Percentiles rank a stretch among this genome's conserved stretches.
These are phyloP conservation scores for Cassiopea andromeda DNA, from an alignment of 30 jellyfish, hydroid and myxozoan species.

Conservation along the genomic window DNA sequence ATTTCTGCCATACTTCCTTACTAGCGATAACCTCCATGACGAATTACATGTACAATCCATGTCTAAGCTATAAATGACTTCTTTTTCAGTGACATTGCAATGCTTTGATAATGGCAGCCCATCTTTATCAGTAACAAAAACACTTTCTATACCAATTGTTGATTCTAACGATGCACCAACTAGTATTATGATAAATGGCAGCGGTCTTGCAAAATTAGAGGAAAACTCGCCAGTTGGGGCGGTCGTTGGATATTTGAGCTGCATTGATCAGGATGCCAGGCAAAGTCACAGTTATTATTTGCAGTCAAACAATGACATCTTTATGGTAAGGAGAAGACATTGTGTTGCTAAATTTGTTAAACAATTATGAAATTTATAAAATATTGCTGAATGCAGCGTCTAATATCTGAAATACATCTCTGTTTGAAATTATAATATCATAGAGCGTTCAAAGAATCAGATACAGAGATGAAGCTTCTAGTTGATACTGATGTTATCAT, in stretches of 20 bases:
- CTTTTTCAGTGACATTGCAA: constrained; percentile 56
- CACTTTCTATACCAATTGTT: constrained; percentile 36
- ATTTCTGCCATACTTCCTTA: neutral
- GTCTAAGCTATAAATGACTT: neutral
- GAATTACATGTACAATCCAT: neutral
- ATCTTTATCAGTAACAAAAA: constrained; percentile 35
- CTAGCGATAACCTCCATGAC: neutral
- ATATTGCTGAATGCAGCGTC: no score
- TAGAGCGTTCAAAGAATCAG: no score
- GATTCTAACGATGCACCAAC: constrained; percentile 89
- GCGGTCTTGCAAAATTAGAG: constrained; percentile 23
- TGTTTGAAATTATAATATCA: no score
- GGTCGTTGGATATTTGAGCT: constrained; percentile 68
- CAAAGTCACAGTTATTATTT: constrained; percentile 60
- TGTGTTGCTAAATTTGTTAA: no score
- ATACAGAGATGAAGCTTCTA: no score
- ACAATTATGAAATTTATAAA: no score
- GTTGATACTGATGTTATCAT: no score
- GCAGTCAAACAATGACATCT: constrained; percentile 6
- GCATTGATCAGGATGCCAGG: constrained; percentile 80
- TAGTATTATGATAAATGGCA: constrained; percentile 39
- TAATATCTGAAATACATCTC: no score
- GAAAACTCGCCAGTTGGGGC: constrained; percentile 79
- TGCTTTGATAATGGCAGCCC: constrained; percentile 94
- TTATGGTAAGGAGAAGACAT: constrained; percentile 14